A percentile compares a stretch with the other conserved stretches of the same genome.
Conservation (phyloP, 2,888 invertebrate genomes). For the Protophormia terraenovae region DNA sequence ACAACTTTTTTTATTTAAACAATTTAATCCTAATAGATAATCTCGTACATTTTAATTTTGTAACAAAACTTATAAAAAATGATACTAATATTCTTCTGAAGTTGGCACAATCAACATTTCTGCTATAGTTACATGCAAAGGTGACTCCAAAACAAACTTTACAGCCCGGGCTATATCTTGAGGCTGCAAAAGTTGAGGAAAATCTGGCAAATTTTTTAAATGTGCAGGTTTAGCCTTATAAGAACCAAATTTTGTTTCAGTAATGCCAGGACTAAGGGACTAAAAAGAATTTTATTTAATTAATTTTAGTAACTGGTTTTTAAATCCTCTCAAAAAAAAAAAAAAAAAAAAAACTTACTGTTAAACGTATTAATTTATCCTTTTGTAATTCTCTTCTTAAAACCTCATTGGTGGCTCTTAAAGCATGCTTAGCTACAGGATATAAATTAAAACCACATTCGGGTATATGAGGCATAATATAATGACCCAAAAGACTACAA, state of each 20-base stretch:
- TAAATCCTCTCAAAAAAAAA: too few relatives aligned
- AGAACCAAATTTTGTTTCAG: slow-evolving; percentile 72
- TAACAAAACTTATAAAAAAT: too few relatives aligned
- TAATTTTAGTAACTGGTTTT: too few relatives aligned
- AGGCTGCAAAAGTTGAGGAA: slow-evolving; percentile 69
- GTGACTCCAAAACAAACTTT: slow-evolving; percentile 72
- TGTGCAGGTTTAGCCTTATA: slow-evolving; percentile 51
- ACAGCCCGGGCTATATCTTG: slow-evolving; percentile 74
- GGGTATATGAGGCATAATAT: slow-evolving; percentile 77
- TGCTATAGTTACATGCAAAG: slow-evolving; percentile 73
- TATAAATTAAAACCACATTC: slow-evolving; percentile 74
- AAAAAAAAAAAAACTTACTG: slow-evolving; percentile 72
- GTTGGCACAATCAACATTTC: slow-evolving; percentile 74
- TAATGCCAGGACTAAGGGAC: slow-evolving; percentile 76
- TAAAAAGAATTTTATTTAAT: slow-evolving; percentile 59
- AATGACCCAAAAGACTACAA: slow-evolving; percentile 82
- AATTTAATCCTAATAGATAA: too few relatives aligned
- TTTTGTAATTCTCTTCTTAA: slow-evolving; percentile 73
- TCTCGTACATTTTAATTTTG: too few relatives aligned
- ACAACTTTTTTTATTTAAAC: too few relatives aligned
- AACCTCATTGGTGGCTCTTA: slow-evolving; percentile 74
- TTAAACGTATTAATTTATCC: slow-evolving; percentile 73
- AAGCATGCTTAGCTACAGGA: slow-evolving; percentile 75
- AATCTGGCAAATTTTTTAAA: slow-evolving; percentile 68
- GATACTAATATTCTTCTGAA: slow-evolving; percentile 72